Evolutionary conservation across 2,888 invertebrate species (phyloP).

Genomic region (Drosophila anceps): DNA sequence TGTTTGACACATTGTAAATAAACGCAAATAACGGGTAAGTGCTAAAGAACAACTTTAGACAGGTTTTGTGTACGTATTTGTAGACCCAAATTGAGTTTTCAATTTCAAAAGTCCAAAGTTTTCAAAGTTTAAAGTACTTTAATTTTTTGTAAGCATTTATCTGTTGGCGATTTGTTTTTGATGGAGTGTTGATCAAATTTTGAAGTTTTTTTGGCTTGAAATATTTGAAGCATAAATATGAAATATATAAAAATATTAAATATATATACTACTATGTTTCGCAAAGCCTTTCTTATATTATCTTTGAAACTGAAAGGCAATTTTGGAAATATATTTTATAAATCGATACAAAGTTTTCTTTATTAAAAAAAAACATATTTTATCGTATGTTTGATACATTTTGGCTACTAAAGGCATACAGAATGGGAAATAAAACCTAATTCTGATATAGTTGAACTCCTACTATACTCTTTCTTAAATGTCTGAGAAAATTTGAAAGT

Average conservation of each 20-base stretch:
- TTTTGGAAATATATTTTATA: too few species aligned
- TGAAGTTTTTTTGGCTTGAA: not conserved
- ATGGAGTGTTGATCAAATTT: not conserved
- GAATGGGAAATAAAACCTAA: too few species aligned
- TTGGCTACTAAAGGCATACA: too few species aligned
- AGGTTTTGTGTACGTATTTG: not conserved
- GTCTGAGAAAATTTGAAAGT: too few species aligned
- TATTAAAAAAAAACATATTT: too few species aligned
- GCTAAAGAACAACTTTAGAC: not conserved
- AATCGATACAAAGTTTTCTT: too few species aligned
- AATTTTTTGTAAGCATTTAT: not conserved
- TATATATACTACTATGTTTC: too few species aligned
- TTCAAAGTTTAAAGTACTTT: not conserved
- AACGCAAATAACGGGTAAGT: slow-evolving; percentile 46
- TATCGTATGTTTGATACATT: too few species aligned
- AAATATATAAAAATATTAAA: not conserved
- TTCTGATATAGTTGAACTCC: too few species aligned
- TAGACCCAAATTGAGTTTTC: slow-evolving; percentile 11
- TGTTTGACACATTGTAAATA: slow-evolving; percentile 34
- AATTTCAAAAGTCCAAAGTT: slow-evolving; percentile 8
- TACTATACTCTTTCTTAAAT: too few species aligned
- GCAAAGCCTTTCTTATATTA: too few species aligned
- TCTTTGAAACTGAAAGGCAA: too few species aligned
- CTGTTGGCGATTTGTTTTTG: not conserved
- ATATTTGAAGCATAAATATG: not conserved